Evolutionary conservation across 2,797 vertebrate genomes (phyloP).

Genomic region (Pipistrellus pipistrellus): DNA sequence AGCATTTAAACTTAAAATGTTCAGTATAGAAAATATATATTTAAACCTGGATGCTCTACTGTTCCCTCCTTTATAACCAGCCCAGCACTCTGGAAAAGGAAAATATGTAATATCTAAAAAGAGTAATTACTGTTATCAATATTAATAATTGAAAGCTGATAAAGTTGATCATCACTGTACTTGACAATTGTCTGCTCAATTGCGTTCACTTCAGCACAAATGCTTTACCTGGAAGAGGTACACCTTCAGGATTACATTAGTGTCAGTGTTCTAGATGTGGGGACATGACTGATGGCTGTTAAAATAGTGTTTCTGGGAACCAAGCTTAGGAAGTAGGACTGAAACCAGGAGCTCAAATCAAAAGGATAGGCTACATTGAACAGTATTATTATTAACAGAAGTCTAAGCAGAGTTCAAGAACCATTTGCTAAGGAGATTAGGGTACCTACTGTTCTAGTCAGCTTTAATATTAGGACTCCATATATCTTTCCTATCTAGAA

Average conservation of each 20-base stretch:
- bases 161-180: not conserved
- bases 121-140: not conserved
- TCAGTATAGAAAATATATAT: conserved; percentile 58
- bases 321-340: not conserved
- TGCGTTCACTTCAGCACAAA: conserved; percentile 35
- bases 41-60: not conserved
- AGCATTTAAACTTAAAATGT: conserved; percentile 72
- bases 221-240: not conserved
- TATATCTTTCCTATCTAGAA: conserved; percentile 44
- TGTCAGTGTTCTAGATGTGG: not conserved
- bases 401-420: conserved; percentile 11
- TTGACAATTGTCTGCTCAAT: not conserved
- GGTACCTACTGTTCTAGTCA: not conserved
- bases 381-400: not conserved
- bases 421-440: conserved; percentile 27
- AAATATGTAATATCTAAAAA: conserved; percentile 19
- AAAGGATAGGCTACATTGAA: not conserved
- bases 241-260: not conserved
- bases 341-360: not conserved
- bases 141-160: conserved; percentile 13
- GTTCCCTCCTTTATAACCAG: not conserved
- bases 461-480: conserved; percentile 17
- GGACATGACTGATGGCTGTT: not conserved
- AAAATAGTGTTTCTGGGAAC: conserved; percentile 5
- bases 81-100: not conserved